Base-by-base conservation (phyloP, 2,797 vertebrate species). In the Sebastes jordani region DNA sequence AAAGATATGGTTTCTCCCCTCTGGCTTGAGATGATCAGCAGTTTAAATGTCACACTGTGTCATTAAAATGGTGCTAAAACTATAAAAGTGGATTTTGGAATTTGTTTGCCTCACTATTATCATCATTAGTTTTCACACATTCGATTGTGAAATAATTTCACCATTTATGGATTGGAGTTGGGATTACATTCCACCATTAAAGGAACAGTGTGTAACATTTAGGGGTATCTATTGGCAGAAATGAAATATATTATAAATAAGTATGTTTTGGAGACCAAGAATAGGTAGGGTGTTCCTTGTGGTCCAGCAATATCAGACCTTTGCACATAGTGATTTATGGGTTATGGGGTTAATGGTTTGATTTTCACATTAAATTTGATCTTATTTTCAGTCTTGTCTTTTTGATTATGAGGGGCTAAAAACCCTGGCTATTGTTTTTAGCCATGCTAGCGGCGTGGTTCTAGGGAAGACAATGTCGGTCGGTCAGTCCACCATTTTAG, bases 61-160 rank as follows among this genome's bases (percentile, higher is more conserved):
- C 68, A 80, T 80, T 88, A 84, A 87, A 86, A 77, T 73, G 66
- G 71, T 90, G 76, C 76, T 69, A 81, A 66, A 78, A 59, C 5
- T 38, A 38, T 49, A 58, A 58, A 75, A 67, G 49, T 42, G 10
- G 38, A 60, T 13, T 67, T 72, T 49, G 46, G 46, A 49, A 22
- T 67, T 78, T 61, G 11, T 67, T 49, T 61, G 13, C 58, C 6
- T 73, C 7, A 60, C 6, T 4, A 46, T 46, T 29, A 23, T 75
- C 18, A 42, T 46, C 7, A 61, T 62, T 42, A 61, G 2, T 69
- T 69, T 56, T 56, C 7, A 1, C 23, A 65, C 54, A n/a, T 36
- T 58, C 22, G 3, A 16, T 32, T 62, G 38, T 29, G 46, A 74
- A 64, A 38, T 60, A 7, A 29, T 71, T 69, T 22, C 4, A 56